Evolutionary conservation across 92 coral and sea anemone genomes (phyloP).

Genomic region (Muricea muricata): DNA sequence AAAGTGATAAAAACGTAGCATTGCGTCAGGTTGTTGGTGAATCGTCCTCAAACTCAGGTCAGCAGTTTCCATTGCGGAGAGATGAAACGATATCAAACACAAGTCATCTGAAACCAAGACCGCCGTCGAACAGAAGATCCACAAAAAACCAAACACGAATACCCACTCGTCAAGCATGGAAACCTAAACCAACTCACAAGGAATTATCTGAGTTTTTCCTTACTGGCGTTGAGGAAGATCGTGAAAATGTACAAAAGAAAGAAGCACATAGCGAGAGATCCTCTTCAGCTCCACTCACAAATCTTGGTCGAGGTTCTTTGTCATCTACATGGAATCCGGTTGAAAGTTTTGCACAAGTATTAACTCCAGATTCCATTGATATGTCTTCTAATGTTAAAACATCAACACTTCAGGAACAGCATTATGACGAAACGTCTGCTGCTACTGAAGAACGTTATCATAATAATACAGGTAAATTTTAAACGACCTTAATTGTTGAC

Average conservation of each 20-base stretch:
- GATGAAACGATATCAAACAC: neutral
- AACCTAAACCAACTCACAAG: constrained; percentile 73
- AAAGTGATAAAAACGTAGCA: neutral
- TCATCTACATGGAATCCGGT: constrained; percentile 28
- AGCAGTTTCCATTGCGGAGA: neutral
- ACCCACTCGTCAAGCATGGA: constrained; percentile 76
- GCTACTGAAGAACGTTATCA: neutral
- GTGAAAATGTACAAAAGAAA: neutral
- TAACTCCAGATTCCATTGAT: neutral
- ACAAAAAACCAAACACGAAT: neutral
- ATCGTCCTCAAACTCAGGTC: neutral
- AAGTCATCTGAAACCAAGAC: neutral
- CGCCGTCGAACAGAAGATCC: neutral
- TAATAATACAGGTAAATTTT: no score
- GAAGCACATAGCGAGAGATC: neutral
- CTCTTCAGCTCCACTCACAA: neutral
- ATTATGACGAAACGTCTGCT: neutral
- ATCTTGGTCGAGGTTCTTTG: constrained; percentile 22
- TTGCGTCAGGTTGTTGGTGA: neutral
- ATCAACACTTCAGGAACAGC: neutral
- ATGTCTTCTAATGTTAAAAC: neutral
- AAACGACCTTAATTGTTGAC: no score
- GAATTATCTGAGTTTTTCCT: constrained; percentile 87
- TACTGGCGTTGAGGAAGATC: constrained; percentile 72
- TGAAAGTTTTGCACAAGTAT: neutral